Evolutionary conservation across 2,113 vertebrate species (phyloP).

Genomic region (Campylomormyrus numenius): DNA sequence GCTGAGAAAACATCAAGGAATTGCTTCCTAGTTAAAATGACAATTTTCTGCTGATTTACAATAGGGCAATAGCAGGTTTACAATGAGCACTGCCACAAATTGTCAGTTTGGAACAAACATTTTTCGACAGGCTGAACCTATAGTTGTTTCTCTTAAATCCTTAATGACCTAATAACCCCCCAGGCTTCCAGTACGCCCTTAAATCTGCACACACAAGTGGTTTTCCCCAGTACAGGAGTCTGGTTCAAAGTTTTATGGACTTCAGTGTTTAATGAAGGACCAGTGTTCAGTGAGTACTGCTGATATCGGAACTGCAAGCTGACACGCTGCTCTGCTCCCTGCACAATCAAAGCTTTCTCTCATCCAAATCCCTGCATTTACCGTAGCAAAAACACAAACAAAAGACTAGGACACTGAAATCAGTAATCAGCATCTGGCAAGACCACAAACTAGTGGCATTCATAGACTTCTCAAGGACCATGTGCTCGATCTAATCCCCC

Average conservation of each 20-base stretch:
- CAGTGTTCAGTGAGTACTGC: background rate
- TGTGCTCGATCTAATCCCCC: background rate
- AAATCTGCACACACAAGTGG: background rate
- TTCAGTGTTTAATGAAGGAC: background rate
- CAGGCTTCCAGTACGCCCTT: background rate
- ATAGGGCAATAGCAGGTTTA: background rate
- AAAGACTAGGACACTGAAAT: background rate
- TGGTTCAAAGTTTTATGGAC: background rate
- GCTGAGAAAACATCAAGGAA: background rate
- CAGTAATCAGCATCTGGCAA: background rate
- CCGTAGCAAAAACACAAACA: background rate
- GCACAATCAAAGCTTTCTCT: background rate
- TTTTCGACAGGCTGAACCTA: background rate
- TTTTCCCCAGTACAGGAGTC: background rate
- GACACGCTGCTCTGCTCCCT: background rate
- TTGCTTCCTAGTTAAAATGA: background rate
- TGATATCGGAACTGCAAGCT: background rate
- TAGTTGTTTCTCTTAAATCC: background rate
- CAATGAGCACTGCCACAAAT: background rate
- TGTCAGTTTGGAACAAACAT: background rate
- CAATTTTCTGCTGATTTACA: background rate
- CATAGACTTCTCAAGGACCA: background rate
- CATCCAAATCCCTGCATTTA: background rate
- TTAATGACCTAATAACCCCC: background rate
- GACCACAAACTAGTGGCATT: background rate